These are phyloP conservation scores for Semaprochilodus insignis DNA, from an alignment of 2,797 vertebrate genomes.

Conservation along the genomic window DNA sequence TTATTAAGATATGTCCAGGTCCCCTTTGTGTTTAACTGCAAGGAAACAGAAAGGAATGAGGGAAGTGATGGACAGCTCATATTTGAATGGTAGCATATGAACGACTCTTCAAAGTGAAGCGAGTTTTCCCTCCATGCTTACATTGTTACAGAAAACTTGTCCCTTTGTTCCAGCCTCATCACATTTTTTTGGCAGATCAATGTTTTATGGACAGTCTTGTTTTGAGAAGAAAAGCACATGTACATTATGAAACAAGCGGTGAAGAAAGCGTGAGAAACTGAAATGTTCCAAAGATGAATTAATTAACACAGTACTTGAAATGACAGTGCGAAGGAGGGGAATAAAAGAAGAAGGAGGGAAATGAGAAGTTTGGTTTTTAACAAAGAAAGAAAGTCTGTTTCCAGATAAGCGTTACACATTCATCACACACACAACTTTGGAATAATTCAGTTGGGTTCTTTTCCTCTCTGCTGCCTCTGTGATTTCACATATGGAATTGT, in stretches of 20 bases:
- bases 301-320: not conserved
- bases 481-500: slow-evolving; percentile 50
- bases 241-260: not conserved
- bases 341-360: not conserved
- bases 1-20: slow-evolving; percentile 54
- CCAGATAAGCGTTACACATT: slow-evolving; percentile 27
- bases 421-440: slow-evolving; percentile 23
- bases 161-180: not conserved
- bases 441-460: slow-evolving; percentile 33
- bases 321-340: not conserved
- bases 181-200: not conserved
- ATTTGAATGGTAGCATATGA: not conserved
- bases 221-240: not conserved
- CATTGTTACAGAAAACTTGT: not conserved
- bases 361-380: not conserved
- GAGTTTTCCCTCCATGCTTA: not conserved
- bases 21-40: slow-evolving; percentile 29
- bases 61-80: not conserved
- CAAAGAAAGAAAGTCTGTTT: slow-evolving; percentile 10
- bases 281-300: not conserved
- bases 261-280: not conserved
- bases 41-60: slow-evolving; percentile 16
- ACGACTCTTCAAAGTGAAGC: not conserved
- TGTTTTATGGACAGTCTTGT: not conserved
- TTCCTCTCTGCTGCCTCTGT: slow-evolving; percentile 40